Percentiles rank a stretch among this genome's conserved stretches.
phyloP scores from a whole-genome alignment of 2,113 vertebrate genomes.

The Corvus hawaiiensis region DNA sequence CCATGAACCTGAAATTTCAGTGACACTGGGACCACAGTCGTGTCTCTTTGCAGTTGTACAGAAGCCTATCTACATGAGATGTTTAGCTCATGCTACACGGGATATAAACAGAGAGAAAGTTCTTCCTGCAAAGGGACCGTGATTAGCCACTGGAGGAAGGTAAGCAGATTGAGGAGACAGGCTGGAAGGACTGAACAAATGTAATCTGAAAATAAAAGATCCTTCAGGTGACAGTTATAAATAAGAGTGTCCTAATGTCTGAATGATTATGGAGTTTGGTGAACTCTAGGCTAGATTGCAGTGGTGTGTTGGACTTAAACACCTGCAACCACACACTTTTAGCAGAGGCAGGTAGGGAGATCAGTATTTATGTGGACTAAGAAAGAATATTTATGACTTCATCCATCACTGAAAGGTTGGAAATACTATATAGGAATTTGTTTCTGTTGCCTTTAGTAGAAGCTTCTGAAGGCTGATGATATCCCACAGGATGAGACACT shows the following conservation, averaged over 20 bases:
- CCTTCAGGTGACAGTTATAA: not conserved
- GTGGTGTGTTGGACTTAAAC: not conserved
- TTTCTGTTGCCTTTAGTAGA: not conserved
- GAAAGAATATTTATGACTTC: not conserved
- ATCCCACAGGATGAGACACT: not conserved
- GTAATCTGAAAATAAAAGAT: not conserved
- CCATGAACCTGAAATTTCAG: not conserved
- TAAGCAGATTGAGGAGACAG: not conserved
- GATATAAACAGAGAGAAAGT: not conserved
- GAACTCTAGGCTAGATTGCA: not conserved
- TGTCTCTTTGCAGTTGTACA: not conserved
- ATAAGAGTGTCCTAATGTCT: not conserved
- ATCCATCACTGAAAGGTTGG: not conserved
- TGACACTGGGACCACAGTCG: not conserved
- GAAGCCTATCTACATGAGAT: not conserved
- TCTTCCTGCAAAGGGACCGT: not conserved
- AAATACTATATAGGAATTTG: not conserved
- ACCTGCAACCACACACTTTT: not conserved
- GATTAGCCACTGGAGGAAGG: not conserved
- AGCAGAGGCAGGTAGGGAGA: accelerated
- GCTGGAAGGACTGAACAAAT: not conserved
- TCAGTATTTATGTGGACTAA: not conserved
- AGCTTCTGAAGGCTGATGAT: not conserved
- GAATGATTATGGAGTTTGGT: not conserved
- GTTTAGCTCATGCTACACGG: not conserved